These are phyloP conservation scores for Aphrocallistes beatrix DNA, from an alignment of 37 sponge, comb jelly and placozoan genomes.

Conservation along the genomic window DNA sequence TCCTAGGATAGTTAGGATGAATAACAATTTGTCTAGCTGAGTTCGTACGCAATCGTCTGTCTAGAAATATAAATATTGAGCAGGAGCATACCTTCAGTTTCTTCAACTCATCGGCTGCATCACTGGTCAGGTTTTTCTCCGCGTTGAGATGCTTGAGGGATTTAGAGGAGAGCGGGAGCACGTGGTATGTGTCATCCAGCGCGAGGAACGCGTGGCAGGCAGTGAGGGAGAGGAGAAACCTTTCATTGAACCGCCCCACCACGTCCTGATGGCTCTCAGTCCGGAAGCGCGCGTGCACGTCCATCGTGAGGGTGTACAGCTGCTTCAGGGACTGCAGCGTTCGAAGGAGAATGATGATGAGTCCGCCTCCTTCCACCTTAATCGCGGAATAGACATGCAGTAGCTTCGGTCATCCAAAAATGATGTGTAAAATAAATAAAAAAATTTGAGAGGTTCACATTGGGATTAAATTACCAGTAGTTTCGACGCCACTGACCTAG, in stretches of 20 bases:
- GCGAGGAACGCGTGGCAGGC: constrained; percentile 55
- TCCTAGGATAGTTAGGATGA: constrained; percentile 32
- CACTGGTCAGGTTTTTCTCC: background rate
- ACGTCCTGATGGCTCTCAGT: constrained; percentile 83
- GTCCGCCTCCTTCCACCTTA: constrained; percentile 91
- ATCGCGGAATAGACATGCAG: too few species aligned
- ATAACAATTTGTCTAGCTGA: too few species aligned
- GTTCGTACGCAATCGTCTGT: too few species aligned
- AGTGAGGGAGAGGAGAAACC: constrained; percentile 82
- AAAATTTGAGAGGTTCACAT: background rate
- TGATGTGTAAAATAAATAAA: too few species aligned
- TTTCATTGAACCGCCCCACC: constrained; percentile 81
- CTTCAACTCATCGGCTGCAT: background rate
- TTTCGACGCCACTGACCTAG: background rate
- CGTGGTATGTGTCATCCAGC: constrained; percentile 75
- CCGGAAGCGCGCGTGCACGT: constrained; percentile 72
- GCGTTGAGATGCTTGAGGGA: background rate
- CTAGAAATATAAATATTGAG: background rate
- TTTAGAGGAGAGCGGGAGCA: constrained; percentile 73
- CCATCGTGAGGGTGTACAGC: constrained; percentile 84
- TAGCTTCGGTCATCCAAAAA: too few species aligned
- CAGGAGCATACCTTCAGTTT: background rate
- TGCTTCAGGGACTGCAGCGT: constrained; percentile 72
- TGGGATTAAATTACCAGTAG: background rate
- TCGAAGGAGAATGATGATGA: constrained; percentile 59